Percentiles rank a stretch among this genome's conserved stretches.
These are phyloP conservation scores for Cygnus buccinator DNA, from an alignment of 2,113 vertebrate genomes.

Conservation along the genomic window DNA sequence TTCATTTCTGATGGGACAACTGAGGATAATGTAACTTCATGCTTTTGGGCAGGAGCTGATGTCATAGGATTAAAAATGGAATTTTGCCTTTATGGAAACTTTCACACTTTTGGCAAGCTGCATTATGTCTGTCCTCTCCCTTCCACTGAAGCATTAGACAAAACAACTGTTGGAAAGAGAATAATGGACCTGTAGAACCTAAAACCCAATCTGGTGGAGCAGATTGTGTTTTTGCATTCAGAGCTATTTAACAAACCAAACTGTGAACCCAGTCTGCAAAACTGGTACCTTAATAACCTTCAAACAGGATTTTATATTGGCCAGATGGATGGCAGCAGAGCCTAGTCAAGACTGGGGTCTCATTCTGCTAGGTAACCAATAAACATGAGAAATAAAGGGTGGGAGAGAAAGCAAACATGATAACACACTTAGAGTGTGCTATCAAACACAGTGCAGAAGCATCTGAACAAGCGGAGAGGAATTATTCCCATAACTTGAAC, in stretches of 20 bases:
- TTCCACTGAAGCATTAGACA: conserved; percentile 4
- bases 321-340: not conserved
- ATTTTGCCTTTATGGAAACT: not conserved
- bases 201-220: not conserved
- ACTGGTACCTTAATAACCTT: conserved; percentile 3
- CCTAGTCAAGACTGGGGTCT: not conserved
- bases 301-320: not conserved
- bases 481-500: not conserved
- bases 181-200: conserved; percentile 18
- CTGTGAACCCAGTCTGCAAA: not conserved
- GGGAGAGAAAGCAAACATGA: not conserved
- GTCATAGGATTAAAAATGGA: not conserved
- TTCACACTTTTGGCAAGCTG: not conserved
- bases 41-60: not conserved
- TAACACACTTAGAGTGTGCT: not conserved
- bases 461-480: not conserved
- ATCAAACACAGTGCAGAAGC: not conserved
- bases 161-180: not conserved
- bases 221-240: conserved; percentile 33
- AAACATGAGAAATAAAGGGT: not conserved
- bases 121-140: not conserved
- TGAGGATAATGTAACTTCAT: not conserved
- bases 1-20: not conserved
- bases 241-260: conserved; percentile 15
- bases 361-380: not conserved